Evolutionary conservation across 2,888 invertebrate species (phyloP), one percentile per base, ranked within the genome.

Genomic region (Dolichomitus sp.): DNA sequence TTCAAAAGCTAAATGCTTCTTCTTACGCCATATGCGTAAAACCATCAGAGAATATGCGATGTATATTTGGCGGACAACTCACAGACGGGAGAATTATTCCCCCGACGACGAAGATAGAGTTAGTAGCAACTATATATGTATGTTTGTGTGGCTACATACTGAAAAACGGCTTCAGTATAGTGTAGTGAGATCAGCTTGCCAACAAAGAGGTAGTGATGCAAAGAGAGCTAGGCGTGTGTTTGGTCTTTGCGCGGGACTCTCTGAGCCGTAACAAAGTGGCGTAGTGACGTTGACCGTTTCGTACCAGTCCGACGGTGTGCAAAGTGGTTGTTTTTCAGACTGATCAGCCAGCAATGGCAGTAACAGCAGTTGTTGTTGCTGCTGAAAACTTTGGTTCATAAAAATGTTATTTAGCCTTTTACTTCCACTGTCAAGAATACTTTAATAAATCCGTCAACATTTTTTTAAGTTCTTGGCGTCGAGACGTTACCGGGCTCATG

Each of bases 321-420:
- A 75, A 83, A 84, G 84, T 83, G 52, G 78, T 57, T 33, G 75
- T 80, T 81, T 75, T 83, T 75, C 70, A 78, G 69, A 81, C 78
- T 80, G 61, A 69, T 69, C 78, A 61, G 81, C 75, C 83, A 70
- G 73, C 4, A 23, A 19, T 23, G 19, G 19, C 12, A n/a, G 30
- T 12, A n/a, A 4, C 9, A 17, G 42, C 50, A 37, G 11, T 50
- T 48, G 45, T 19, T 3, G 59, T 19, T n/a, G n/a, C 19, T 23
- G 23, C 23, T 23, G 23, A 23, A 23, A 23, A 23, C 2, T 23
- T 23, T 23, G 23, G 2, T 23, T 23, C 23, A 23, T 1, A 23
- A 23, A 23, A 23, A 23, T 23, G 23, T 1, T 23, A 23, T 23
- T 23, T 23, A 23, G 23, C 23, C 23, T 23, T 23, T 23, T 23